Conservation (phyloP, 2,113 vertebrate genomes). For the Cochlearius cochlearius region DNA sequence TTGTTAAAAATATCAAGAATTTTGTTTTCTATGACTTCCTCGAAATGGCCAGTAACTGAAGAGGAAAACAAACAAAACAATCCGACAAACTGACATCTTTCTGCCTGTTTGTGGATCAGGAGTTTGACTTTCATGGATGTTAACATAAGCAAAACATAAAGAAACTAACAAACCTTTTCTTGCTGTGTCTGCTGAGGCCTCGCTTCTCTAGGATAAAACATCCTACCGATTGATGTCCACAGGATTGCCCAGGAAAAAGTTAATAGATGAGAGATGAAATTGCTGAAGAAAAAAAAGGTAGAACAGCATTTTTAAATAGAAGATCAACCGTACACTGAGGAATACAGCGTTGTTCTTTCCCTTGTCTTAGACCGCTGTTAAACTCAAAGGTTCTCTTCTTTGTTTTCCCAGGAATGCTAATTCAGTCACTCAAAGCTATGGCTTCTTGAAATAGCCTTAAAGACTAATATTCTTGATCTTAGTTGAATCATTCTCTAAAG, state of each 20-base stretch:
- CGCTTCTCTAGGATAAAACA: neutral
- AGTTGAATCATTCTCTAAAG: neutral
- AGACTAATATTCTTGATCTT: neutral
- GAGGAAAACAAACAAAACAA: neutral
- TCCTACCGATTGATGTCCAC: neutral
- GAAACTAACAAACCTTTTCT: neutral
- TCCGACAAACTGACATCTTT: neutral
- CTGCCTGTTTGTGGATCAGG: neutral
- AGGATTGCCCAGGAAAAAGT: neutral
- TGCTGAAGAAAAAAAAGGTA: neutral
- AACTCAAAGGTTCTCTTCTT: neutral
- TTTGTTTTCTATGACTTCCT: neutral
- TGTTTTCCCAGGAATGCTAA: neutral
- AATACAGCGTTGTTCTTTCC: neutral
- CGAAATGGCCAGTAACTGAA: neutral
- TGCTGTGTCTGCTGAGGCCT: neutral
- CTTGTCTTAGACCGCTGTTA: neutral
- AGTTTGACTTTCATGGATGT: neutral
- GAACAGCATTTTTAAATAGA: neutral
- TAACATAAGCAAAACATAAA: neutral
- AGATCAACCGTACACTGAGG: neutral
- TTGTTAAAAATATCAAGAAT: neutral
- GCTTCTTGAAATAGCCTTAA: neutral
- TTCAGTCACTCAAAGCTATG: neutral
- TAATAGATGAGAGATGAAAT: neutral